Conservation (phyloP, 2,113 vertebrate genomes). For the Ceratotherium simum region DNA sequence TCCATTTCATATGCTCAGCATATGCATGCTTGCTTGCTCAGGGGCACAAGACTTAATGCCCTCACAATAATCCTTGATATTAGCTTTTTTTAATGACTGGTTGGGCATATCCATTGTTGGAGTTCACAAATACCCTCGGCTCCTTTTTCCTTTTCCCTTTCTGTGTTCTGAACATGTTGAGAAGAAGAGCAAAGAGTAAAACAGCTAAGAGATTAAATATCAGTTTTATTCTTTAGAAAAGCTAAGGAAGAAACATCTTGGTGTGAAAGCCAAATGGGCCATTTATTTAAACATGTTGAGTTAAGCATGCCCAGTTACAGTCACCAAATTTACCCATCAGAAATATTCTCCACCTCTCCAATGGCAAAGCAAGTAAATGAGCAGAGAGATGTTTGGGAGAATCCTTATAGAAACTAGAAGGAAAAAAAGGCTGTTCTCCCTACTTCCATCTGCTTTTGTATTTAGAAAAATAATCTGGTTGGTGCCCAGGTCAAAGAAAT, state of each 20-base stretch:
- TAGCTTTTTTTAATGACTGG: neutral
- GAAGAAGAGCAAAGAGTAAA: neutral
- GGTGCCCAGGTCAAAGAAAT: neutral
- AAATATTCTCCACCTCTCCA: neutral
- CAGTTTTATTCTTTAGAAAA: neutral
- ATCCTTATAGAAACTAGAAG: neutral
- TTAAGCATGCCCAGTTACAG: neutral
- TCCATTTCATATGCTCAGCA: neutral
- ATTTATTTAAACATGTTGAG: neutral
- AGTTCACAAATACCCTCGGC: neutral
- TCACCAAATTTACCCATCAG: neutral
- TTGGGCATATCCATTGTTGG: neutral
- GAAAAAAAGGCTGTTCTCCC: neutral
- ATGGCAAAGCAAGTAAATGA: neutral
- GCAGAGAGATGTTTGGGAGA: neutral
- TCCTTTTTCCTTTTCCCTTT: neutral
- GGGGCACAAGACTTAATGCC: neutral
- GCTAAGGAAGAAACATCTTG: neutral
- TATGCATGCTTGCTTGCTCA: neutral
- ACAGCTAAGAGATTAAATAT: neutral
- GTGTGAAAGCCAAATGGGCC: neutral
- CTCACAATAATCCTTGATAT: neutral
- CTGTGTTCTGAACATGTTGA: neutral
- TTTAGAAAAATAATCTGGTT: slow-evolving; percentile 25
- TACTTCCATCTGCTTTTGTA: neutral